These are phyloP conservation scores for Amniataba percoides DNA, from an alignment of 2,797 vertebrate species.

Conservation along the genomic window DNA sequence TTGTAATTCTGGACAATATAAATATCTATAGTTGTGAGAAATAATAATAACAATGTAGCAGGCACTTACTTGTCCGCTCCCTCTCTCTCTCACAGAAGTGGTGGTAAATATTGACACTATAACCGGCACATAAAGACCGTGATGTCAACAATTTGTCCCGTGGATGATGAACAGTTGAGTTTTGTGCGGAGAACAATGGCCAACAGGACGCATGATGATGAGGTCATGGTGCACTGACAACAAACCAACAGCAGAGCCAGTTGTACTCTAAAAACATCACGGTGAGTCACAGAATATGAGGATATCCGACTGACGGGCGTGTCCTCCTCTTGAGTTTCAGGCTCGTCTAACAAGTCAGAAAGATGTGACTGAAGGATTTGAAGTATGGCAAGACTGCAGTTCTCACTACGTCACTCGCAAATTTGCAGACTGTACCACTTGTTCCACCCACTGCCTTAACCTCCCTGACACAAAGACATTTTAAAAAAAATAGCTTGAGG, in stretches of 20 bases:
- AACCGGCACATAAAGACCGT: neutral
- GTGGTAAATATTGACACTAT: conserved; percentile 51
- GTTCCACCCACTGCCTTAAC: neutral
- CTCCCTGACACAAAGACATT: neutral
- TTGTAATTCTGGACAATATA: neutral
- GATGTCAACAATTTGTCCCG: conserved; percentile 43
- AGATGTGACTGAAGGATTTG: conserved; percentile 2
- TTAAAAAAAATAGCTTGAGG: neutral
- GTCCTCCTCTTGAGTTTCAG: conserved; percentile 40
- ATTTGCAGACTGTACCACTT: neutral
- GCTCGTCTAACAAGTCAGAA: neutral
- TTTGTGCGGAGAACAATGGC: conserved; percentile 66
- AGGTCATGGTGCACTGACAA: conserved; percentile 56
- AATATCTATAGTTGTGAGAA: neutral
- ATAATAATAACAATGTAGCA: neutral
- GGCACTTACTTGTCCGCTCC: conserved; percentile 7
- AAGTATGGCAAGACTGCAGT: conserved; percentile 12
- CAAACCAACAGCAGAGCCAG: conserved; percentile 39
- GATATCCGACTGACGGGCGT: conserved; percentile 53
- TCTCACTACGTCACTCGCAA: neutral
- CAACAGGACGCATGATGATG: conserved; percentile 53
- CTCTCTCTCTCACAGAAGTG: neutral
- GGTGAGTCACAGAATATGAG: conserved; percentile 39
- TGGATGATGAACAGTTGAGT: conserved; percentile 34
- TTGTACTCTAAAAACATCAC: conserved; percentile 49